phyloP scores from a whole-genome alignment of 1,140 invertebrate genomes.

The Arion vulgaris region DNA sequence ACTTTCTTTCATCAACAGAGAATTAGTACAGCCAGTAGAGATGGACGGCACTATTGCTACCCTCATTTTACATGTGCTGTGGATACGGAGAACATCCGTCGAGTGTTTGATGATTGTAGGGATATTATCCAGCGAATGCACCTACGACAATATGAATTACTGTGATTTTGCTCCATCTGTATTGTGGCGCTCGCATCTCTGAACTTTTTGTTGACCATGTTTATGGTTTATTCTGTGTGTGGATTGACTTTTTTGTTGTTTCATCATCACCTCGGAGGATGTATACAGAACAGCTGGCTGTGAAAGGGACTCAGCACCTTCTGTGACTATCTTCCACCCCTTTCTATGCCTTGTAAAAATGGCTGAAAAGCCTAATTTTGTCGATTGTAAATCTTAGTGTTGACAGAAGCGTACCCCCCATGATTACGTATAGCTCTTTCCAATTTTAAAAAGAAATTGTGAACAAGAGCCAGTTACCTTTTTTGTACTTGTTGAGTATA shows the following conservation, averaged over 20 bases:
- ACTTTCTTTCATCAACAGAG: slow-evolving; percentile 78
- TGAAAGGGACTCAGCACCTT: slow-evolving; percentile 38
- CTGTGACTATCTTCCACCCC: slow-evolving; percentile 42
- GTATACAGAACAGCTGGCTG: slow-evolving; percentile 40
- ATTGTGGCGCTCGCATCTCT: slow-evolving; percentile 49
- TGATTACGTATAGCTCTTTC: neutral
- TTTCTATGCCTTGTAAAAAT: slow-evolving; percentile 31
- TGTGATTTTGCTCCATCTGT: slow-evolving; percentile 77
- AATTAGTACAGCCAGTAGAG: slow-evolving; percentile 97
- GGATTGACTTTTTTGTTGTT: slow-evolving; percentile 7
- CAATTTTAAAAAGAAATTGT: no score
- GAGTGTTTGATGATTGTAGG: slow-evolving; percentile 99
- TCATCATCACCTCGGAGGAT: slow-evolving; percentile 6
- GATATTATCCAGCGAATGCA: slow-evolving; percentile 99
- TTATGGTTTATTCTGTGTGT: neutral
- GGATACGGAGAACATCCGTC: slow-evolving; percentile 99
- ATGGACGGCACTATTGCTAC: slow-evolving; percentile 99
- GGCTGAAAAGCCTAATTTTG: neutral
- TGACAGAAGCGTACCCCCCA: neutral
- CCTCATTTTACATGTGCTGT: slow-evolving; percentile 99
- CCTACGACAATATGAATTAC: slow-evolving; percentile 98
- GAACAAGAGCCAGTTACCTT: no score
- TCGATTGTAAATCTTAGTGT: neutral
- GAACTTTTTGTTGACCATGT: slow-evolving; percentile 39
- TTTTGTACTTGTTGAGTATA: no score